Percentiles rank a stretch among this genome's conserved stretches.
phyloP scores from a whole-genome alignment of 1,140 invertebrate genomes.

The Papilio machaon region DNA sequence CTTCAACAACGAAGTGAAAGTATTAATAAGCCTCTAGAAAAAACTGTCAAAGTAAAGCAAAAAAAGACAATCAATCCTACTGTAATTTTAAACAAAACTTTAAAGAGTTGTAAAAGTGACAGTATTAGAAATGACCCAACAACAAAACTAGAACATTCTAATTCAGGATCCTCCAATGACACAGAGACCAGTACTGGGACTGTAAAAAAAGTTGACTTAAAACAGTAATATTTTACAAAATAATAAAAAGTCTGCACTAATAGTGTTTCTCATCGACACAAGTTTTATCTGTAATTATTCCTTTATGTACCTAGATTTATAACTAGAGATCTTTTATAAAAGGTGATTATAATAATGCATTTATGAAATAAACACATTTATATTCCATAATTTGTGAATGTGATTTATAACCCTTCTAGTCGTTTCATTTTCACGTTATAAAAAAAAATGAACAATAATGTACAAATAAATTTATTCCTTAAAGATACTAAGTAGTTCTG shows the following conservation, averaged over 20 bases:
- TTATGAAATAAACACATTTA: constrained; percentile 7
- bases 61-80: constrained; percentile 61
- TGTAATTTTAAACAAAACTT: constrained; percentile 62
- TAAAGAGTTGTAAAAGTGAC: constrained; percentile 52
- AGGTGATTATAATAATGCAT: constrained; percentile 16
- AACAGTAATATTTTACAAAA: constrained; percentile 38
- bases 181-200: constrained; percentile 81
- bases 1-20: constrained; percentile 73
- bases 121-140: constrained; percentile 59
- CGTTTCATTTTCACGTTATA: too few relatives aligned
- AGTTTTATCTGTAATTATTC: background rate
- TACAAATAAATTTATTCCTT: too few relatives aligned
- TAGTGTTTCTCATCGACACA: background rate
- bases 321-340: background rate
- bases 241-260: background rate
- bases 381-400: background rate
- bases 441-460: too few relatives aligned
- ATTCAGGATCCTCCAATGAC: constrained; percentile 79
- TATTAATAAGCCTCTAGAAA: constrained; percentile 71
- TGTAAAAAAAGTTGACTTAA: constrained; percentile 71
- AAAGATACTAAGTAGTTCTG: too few relatives aligned
- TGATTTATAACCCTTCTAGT: background rate
- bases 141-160: constrained; percentile 76
- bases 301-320: background rate
- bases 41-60: constrained; percentile 70